phyloP scores from a whole-genome alignment of 2,113 vertebrate species.

The Grammomys dolichurus region DNA sequence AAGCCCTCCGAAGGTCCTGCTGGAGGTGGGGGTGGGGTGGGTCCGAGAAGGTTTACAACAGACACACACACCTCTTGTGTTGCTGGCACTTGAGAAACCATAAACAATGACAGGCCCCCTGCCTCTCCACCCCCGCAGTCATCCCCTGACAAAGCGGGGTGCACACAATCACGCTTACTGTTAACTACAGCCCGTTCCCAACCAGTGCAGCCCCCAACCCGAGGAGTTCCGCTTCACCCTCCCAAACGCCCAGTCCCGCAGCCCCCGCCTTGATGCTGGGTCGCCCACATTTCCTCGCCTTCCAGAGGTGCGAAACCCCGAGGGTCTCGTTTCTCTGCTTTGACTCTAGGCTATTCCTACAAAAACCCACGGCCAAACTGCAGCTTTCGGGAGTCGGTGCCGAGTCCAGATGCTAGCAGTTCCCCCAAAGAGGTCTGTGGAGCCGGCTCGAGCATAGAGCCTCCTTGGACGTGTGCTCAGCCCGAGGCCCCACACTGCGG shows the following conservation, averaged over 20 bases:
- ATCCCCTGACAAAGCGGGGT: slow-evolving; percentile 68
- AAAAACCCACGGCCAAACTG: background rate
- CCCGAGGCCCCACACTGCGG: too few species aligned
- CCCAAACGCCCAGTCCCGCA: background rate
- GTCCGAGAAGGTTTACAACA: background rate
- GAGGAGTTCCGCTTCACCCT: background rate
- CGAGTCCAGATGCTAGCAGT: background rate
- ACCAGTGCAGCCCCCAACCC: background rate
- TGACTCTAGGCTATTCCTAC: background rate
- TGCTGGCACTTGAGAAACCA: slow-evolving; percentile 44
- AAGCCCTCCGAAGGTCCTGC: background rate
- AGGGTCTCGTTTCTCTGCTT: background rate
- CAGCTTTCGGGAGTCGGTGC: background rate
- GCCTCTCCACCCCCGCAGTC: slow-evolving; percentile 65
- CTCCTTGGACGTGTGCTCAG: slow-evolving; percentile 35
- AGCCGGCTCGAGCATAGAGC: background rate
- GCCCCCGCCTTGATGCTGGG: background rate
- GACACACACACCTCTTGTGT: slow-evolving; percentile 8
- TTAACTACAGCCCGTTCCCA: slow-evolving; percentile 51
- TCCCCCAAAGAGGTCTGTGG: background rate
- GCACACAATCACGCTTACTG: slow-evolving; percentile 23
- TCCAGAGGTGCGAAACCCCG: background rate
- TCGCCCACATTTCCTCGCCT: slow-evolving; percentile 45
- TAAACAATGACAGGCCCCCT: slow-evolving; percentile 78
- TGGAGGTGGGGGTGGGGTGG: background rate